These are phyloP conservation scores for Hymenochirus boettgeri DNA, from an alignment of 2,113 vertebrate species.

Conservation along the genomic window DNA sequence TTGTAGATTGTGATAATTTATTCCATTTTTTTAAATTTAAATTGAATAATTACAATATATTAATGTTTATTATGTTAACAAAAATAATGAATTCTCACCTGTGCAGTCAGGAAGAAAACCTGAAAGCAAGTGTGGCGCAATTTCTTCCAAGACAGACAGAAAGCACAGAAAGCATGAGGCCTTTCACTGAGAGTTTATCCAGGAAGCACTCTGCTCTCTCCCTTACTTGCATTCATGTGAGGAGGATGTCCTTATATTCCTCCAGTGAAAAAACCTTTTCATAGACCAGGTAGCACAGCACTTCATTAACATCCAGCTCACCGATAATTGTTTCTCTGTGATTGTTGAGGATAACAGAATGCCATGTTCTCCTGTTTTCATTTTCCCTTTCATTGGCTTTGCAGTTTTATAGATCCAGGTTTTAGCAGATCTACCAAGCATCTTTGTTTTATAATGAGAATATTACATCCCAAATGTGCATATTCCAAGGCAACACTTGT, in stretches of 20 bases:
- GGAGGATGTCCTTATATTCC: slow-evolving; percentile 81
- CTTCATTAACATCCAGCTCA: slow-evolving; percentile 71
- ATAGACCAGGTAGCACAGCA: slow-evolving; percentile 77
- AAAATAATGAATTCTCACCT: slow-evolving; percentile 75
- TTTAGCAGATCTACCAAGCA: slow-evolving; percentile 69
- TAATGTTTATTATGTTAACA: too few species aligned
- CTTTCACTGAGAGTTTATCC: slow-evolving; percentile 75
- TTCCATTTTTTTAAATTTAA: too few species aligned
- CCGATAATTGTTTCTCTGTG: slow-evolving; percentile 70
- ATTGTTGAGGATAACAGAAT: slow-evolving; percentile 64
- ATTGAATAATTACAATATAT: too few species aligned
- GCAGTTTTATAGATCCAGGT: slow-evolving; percentile 72
- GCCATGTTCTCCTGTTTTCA: slow-evolving; percentile 64
- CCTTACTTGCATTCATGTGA: slow-evolving; percentile 59
- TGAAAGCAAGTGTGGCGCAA: slow-evolving; percentile 80
- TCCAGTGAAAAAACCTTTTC: slow-evolving; percentile 77
- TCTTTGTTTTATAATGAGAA: slow-evolving; percentile 55
- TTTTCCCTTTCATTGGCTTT: slow-evolving; percentile 60
- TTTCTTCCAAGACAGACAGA: slow-evolving; percentile 81
- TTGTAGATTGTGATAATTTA: too few species aligned
- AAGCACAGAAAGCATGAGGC: slow-evolving; percentile 72
- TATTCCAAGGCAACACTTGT: slow-evolving; percentile 45
- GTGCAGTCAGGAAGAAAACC: slow-evolving; percentile 78
- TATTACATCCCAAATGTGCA: slow-evolving; percentile 46
- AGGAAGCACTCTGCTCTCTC: slow-evolving; percentile 71